These are phyloP conservation scores for Heliothis peltigera DNA, from an alignment of 2,888 invertebrate species.

Conservation along the genomic window DNA sequence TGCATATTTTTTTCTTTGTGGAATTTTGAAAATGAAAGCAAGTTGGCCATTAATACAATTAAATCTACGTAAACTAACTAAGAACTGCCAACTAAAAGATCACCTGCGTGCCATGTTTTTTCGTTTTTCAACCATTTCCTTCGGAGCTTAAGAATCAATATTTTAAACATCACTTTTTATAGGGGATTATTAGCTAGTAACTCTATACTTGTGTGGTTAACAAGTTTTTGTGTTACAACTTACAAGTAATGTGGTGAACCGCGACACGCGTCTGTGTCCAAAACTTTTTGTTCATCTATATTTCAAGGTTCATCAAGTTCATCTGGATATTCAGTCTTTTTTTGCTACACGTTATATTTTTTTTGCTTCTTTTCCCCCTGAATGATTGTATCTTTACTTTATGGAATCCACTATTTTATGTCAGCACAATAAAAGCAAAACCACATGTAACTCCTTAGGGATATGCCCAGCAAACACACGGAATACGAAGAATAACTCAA, in stretches of 20 bases:
- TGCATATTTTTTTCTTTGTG: too few species aligned
- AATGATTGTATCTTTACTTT: neutral
- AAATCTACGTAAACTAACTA: too few species aligned
- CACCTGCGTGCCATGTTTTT: too few species aligned
- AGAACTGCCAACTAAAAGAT: too few species aligned
- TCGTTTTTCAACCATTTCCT: too few species aligned
- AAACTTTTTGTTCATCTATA: conserved; percentile 41
- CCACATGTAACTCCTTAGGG: conserved; percentile 32
- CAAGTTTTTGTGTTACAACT: conserved; percentile 63
- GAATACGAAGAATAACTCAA: conserved; percentile 41
- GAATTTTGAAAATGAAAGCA: too few species aligned
- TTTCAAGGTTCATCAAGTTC: conserved; percentile 28
- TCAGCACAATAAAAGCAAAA: conserved; percentile 31
- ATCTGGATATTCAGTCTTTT: conserved; percentile 8
- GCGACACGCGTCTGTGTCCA: conserved; percentile 65
- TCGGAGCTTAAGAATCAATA: neutral
- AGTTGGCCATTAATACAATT: too few species aligned
- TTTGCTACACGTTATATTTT: neutral
- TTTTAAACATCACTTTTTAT: conserved; percentile 26
- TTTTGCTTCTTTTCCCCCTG: neutral
- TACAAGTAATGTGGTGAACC: conserved; percentile 64
- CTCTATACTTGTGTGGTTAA: conserved; percentile 46
- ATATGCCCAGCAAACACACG: conserved; percentile 5
- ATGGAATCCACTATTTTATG: neutral
- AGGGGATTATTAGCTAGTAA: conserved; percentile 52